phyloP scores from a whole-genome alignment of 2,113 vertebrate genomes.

The Lepidothrix coronata region DNA sequence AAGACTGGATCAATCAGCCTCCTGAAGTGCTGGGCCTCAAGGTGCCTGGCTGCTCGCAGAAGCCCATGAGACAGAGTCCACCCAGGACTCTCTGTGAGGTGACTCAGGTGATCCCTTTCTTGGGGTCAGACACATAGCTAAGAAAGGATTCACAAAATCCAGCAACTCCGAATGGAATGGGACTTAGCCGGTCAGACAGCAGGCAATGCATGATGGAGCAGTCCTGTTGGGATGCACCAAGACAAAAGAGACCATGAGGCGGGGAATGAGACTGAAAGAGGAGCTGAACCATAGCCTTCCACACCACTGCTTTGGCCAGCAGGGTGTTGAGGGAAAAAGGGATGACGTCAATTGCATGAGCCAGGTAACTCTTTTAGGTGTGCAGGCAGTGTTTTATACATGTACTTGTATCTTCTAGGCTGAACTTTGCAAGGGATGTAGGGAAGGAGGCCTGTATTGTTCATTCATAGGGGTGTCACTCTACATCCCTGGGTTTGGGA shows the following conservation, averaged over 20 bases:
- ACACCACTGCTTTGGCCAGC: background rate
- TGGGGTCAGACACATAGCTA: background rate
- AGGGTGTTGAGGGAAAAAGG: background rate
- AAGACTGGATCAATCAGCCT: background rate
- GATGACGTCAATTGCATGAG: background rate
- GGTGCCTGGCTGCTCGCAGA: background rate
- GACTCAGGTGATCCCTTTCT: background rate
- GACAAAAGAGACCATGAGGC: background rate
- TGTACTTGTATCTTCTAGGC: background rate
- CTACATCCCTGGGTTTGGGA: background rate
- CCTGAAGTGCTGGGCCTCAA: background rate
- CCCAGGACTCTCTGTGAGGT: background rate
- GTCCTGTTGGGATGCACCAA: background rate
- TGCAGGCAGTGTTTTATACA: background rate
- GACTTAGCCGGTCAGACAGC: background rate
- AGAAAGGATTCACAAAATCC: background rate
- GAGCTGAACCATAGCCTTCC: background rate
- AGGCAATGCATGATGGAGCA: background rate
- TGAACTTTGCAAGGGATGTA: background rate
- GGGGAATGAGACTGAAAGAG: background rate
- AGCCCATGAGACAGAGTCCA: background rate
- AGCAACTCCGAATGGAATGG: background rate
- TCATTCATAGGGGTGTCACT: background rate
- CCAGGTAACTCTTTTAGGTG: background rate
- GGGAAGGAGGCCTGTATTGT: background rate